phyloP scores from a whole-genome alignment of 2,797 vertebrate genomes.

The Artibeus jamaicensis region DNA sequence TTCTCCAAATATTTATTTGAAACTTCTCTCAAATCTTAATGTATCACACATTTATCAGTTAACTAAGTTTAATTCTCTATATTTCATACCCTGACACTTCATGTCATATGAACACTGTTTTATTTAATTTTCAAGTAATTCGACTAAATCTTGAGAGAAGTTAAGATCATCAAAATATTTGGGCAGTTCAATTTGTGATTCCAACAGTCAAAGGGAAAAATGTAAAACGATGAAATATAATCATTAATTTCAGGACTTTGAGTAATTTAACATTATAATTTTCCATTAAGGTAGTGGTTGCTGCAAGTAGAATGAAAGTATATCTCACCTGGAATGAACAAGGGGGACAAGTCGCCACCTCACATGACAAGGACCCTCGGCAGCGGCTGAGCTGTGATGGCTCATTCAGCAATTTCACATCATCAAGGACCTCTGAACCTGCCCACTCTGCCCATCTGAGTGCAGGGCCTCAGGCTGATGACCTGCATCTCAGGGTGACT shows the following conservation, averaged over 20 bases:
- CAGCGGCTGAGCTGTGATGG: not conserved
- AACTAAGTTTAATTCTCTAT: not conserved
- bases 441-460: not conserved
- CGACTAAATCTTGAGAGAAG: not conserved
- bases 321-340: not conserved
- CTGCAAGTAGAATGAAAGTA: not conserved
- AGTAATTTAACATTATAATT: not conserved
- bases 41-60: not conserved
- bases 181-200: not conserved
- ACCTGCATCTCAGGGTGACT: not conserved
- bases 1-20: conserved; percentile 7
- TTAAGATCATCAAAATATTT: not conserved
- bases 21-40: not conserved
- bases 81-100: not conserved
- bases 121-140: conserved; percentile 8
- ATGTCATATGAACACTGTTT: not conserved
- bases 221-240: not conserved
- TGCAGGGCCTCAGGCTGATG: not conserved
- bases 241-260: not conserved
- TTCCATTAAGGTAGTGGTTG: not conserved
- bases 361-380: not conserved
- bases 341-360: not conserved
- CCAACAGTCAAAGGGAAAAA: not conserved
- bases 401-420: not conserved
- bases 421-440: not conserved